Evolutionary conservation across 2,888 invertebrate genomes (phyloP), one percentile per base, ranked within the genome.

Genomic region (Asteroscopus sphinx): DNA sequence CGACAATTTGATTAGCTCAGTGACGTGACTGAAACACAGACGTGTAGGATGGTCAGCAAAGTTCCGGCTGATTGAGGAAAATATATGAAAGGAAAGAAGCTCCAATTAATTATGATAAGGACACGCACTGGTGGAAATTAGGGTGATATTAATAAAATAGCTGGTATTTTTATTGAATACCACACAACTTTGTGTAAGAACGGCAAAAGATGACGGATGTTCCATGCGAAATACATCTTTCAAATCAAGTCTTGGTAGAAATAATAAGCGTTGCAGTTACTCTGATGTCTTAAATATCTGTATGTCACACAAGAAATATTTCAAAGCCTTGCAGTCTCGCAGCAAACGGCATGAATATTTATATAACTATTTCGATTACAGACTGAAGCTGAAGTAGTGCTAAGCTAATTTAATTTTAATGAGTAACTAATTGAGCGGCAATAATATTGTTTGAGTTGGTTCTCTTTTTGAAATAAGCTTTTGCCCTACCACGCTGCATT

Each of bases 1-100:
- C 73, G 77, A 75, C 77, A 76, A 85, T 83, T 85, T 82, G 81
- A 86, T 86, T 85, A 85, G 80, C 70, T 71, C 45, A n/a, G 44
- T 57, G 52, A 62, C 61, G 68, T 64, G 62, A 35, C 55, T 42
- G 66, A 67, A 25, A 68, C 59, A 74, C 51, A 11, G 66, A 28
- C 21, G 39, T 42, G 39, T n/a, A 36, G 36, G 17, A 15, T 33
- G 26, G 61, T 56, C 35, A 46, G 45, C 52, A 46, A 35, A 21
- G 25, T 35, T 35, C 35, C 28, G 36, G 33, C 8, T 47, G 40
- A 63, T 52, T 59, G 53, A 44, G 56, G 41, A 68, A 69, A 67
- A 61, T 33, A 8, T 16, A 21, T 35, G 16, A 8, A 36, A 8
- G 33, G 39, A 37, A 60, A 53, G 4, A 35, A 21, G 13, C 9